Conservation (phyloP, 2,113 vertebrate genomes). For the Cettia cetti region DNA sequence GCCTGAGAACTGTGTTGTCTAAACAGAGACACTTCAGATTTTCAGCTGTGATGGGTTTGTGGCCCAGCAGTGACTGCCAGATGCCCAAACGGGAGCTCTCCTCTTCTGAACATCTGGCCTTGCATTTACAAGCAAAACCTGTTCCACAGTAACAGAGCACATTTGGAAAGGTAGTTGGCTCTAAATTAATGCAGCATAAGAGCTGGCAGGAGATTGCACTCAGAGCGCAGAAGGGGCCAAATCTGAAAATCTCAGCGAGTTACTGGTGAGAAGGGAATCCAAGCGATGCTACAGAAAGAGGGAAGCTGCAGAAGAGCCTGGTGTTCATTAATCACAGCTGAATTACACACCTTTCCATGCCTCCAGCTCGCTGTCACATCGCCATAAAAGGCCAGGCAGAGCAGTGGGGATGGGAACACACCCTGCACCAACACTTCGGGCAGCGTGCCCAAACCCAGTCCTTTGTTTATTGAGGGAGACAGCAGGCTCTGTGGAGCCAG, state of each 20-base stretch:
- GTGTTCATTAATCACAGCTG: constrained; percentile 27
- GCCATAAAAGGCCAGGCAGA: constrained; percentile 64
- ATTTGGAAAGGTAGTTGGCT: constrained; percentile 23
- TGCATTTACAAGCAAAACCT: constrained; percentile 14
- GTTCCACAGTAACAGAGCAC: not conserved
- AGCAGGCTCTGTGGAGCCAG: constrained; percentile 49
- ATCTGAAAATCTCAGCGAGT: not conserved
- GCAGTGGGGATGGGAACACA: constrained; percentile 26
- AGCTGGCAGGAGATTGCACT: not conserved
- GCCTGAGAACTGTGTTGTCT: not conserved
- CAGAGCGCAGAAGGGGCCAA: not conserved
- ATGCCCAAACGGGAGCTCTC: constrained; percentile 25
- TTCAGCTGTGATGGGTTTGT: not conserved
- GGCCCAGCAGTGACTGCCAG: constrained; percentile 10
- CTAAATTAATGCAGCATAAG: not conserved
- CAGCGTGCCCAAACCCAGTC: constrained; percentile 41
- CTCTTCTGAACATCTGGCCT: constrained; percentile 38
- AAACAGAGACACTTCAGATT: not conserved
- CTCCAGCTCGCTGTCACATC: constrained; percentile 43
- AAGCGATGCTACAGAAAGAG: not conserved
- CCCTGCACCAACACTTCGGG: constrained; percentile 50
- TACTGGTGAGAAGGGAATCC: not conserved
- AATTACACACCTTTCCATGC: constrained; percentile 31
- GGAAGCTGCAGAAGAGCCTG: not conserved
- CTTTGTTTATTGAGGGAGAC: constrained; percentile 59